A percentile compares a stretch with the other conserved stretches of the same genome.
Conservation (phyloP, 1,140 invertebrate species). For the Drosophila sp. region DNA sequence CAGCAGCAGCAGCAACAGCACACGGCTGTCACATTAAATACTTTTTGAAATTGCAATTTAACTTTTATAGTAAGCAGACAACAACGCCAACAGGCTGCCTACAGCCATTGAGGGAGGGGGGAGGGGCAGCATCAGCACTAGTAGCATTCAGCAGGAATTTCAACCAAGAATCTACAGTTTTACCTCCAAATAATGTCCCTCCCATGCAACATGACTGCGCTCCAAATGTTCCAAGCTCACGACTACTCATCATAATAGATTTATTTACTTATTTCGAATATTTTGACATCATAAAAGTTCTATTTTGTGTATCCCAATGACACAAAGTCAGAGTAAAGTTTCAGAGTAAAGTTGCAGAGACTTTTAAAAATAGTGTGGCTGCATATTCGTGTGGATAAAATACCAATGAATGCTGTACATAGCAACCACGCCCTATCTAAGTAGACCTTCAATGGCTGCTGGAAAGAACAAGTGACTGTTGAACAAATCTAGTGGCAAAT, state of each 20-base stretch:
- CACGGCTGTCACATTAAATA: constrained; percentile 72
- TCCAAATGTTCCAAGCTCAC: too few relatives aligned
- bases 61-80: constrained; percentile 64
- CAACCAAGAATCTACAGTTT: background rate
- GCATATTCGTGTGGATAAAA: background rate
- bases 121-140: background rate
- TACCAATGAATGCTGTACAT: background rate
- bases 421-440: background rate
- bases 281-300: too few relatives aligned
- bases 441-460: background rate
- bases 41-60: constrained; percentile 75
- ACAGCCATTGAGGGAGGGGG: background rate
- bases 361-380: constrained; percentile 1
- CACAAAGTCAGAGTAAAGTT: too few relatives aligned
- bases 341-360: too few relatives aligned
- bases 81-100: constrained; percentile 24
- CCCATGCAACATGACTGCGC: background rate
- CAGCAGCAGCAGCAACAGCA: background rate
- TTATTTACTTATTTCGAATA: too few relatives aligned
- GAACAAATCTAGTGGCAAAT: constrained; percentile 64
- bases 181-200: background rate
- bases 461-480: constrained; percentile 5
- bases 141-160: background rate
- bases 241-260: too few relatives aligned
- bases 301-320: too few relatives aligned